A percentile compares a stretch with the other conserved stretches of the same genome.
Evolutionary conservation across 2,888 invertebrate species (phyloP).

Genomic region (Schizotus pectinicornis): DNA sequence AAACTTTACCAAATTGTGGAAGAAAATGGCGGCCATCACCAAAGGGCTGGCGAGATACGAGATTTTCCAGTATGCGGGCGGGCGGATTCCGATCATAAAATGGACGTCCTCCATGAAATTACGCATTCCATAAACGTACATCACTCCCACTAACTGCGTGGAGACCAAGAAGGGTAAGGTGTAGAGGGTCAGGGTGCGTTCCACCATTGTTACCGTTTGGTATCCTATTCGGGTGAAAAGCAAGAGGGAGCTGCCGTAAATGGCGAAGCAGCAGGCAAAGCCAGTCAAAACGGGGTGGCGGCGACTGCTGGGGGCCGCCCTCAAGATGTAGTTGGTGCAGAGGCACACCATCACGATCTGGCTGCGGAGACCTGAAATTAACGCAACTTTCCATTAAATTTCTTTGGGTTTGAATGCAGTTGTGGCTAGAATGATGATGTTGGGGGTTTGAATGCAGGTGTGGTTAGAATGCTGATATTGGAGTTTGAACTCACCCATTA

Average conservation of each 20-base stretch:
- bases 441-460: too few species aligned
- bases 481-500: too few species aligned
- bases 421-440: too few species aligned
- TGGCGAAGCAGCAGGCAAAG: slow-evolving; percentile 1
- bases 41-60: too few species aligned
- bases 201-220: not conserved
- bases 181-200: slow-evolving; percentile 1
- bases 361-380: slow-evolving; percentile 7
- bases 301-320: not conserved
- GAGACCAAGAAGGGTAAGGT: slow-evolving; percentile 8
- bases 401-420: slow-evolving; percentile 1
- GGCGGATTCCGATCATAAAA: slow-evolving; percentile 34
- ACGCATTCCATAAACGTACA: slow-evolving; percentile 26
- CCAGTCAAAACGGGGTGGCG: slow-evolving; percentile 1
- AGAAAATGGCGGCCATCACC: too few species aligned
- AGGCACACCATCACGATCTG: slow-evolving; percentile 11
- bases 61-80: not conserved
- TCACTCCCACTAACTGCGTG: slow-evolving; percentile 5
- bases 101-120: slow-evolving; percentile 33
- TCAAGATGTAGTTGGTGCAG: slow-evolving; percentile 5
- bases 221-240: slow-evolving; percentile 10
- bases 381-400: not conserved
- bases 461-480: too few species aligned
- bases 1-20: too few species aligned
- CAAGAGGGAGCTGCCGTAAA: slow-evolving; percentile 3